Base-by-base conservation (phyloP, 1,140 invertebrate species). In the Archivesica marissinica region DNA sequence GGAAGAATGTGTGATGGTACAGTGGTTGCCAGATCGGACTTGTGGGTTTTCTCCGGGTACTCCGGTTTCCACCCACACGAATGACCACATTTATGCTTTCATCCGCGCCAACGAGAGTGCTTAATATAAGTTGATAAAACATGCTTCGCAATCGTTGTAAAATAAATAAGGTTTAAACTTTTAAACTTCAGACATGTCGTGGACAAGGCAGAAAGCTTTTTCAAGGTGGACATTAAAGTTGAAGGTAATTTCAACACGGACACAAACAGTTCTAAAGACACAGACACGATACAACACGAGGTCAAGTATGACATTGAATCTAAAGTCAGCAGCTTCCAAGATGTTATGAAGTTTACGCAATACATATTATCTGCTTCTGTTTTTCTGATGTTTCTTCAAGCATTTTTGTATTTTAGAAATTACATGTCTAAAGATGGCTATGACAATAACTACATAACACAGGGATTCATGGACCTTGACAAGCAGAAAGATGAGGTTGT, bases 391-490 rank as follows among this genome's bases (percentile, higher is more conserved):
- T 81, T 86, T 74, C 11, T 81, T 25, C 66, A 86, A 47, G 44
- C 85, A 25, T 72, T 75, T 39, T 66, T 44, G 44, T 81, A 86
- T 50, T 25, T 86, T 9, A 72, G 52, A 64, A 52, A 59, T 17
- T 86, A 86, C 33, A 44, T 81, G 44, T n/a, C 70, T n/a, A 80
- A 68, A 61, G 76, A 81, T 35, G 50, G 54, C 9, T 75, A 86
- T 50, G 85, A 86, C 70, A 86, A 86, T 64, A 38, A 66, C 7
- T 86, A 86, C 70, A 86, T 86, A 20, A 81, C 85, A 20, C 74
- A 76, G 54, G 56, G 20, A 39, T 86, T 86, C 25, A 80, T 35
- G 25, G 38, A 79, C 13, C 54, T 81, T 4, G 85, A 86, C 41
- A 39, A 59, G n/a, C 17, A 35, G 20, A 35, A 74, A 59, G n/a